These are phyloP conservation scores for Pelobates cultripes DNA, from an alignment of 2,797 vertebrate genomes.

Conservation along the genomic window DNA sequence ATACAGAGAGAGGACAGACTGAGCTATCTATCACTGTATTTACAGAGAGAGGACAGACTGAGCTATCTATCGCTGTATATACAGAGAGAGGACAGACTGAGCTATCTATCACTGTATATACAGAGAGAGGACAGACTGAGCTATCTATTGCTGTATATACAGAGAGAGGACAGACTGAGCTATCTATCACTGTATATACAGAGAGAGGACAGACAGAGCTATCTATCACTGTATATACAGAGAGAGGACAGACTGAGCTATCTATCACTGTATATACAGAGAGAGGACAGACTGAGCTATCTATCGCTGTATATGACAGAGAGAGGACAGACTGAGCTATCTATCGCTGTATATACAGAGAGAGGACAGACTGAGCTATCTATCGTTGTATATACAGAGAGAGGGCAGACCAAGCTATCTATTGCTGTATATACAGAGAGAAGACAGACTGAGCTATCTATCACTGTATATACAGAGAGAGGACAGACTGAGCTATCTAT, in stretches of 20 bases:
- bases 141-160: not conserved
- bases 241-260: not conserved
- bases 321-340: not conserved
- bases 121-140: not conserved
- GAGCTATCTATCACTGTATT: conserved; percentile 1
- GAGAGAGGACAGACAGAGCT: not conserved
- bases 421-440: not conserved
- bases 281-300: not conserved
- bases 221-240: conserved; percentile 2
- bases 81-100: not conserved
- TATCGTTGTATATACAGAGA: not conserved
- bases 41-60: not conserved
- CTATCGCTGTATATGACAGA: conserved; percentile 8
- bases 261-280: not conserved
- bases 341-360: not conserved
- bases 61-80: not conserved
- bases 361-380: not conserved
- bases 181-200: not conserved
- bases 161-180: not conserved
- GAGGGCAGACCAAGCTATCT: not conserved
- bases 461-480: conserved; percentile 10
- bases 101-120: not conserved
- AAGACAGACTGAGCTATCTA: not conserved
- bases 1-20: not conserved
- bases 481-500: not conserved